Conservation (phyloP, 2,113 vertebrate species). For the Caloenas nicobarica region DNA sequence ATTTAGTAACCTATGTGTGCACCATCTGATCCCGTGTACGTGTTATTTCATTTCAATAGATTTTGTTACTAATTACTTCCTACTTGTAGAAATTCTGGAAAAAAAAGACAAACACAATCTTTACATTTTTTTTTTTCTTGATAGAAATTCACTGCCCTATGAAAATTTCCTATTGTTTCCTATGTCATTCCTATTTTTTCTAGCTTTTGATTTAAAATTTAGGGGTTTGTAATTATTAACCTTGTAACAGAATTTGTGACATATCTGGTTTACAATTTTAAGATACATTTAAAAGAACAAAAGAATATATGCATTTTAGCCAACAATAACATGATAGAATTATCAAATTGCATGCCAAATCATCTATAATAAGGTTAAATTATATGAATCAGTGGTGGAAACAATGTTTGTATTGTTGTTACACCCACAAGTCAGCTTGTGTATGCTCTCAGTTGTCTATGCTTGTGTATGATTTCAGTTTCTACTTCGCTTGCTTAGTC, state of each 20-base stretch:
- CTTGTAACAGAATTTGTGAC: neutral
- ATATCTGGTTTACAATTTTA: neutral
- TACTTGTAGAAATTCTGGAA: neutral
- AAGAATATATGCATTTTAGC: neutral
- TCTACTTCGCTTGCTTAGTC: neutral
- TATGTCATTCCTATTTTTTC: neutral
- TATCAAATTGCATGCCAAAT: neutral
- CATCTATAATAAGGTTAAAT: neutral
- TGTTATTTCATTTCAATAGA: neutral
- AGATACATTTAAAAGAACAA: neutral
- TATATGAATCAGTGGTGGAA: neutral
- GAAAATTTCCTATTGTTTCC: neutral
- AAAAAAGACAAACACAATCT: neutral
- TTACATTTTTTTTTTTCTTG: neutral
- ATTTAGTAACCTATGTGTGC: neutral
- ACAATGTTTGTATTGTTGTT: neutral
- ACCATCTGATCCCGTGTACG: neutral
- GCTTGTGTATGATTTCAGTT: neutral
- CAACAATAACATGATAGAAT: neutral
- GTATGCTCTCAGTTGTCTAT: neutral
- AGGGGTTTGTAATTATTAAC: neutral
- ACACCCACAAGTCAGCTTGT: neutral
- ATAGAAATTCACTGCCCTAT: neutral
- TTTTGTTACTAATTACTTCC: neutral
- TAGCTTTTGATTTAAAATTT: neutral